Conservation (phyloP, 1,140 invertebrate species). For the Cryptotermes secundus region DNA sequence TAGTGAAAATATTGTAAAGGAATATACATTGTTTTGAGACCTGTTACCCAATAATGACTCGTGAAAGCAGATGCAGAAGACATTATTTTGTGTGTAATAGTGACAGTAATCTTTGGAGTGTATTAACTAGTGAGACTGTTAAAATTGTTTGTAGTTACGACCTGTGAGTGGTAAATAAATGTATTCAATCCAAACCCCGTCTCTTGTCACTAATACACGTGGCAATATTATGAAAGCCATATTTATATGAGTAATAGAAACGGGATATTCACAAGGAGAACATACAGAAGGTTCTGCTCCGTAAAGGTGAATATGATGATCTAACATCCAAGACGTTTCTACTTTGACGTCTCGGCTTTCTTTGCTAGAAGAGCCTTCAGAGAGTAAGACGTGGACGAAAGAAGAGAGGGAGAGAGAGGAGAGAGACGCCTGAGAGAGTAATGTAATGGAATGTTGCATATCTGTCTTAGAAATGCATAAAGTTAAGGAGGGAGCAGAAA, state of each 20-base stretch:
- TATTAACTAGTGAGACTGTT: too few species aligned
- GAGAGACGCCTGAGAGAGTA: not conserved
- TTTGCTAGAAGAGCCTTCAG: not conserved
- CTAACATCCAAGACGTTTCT: not conserved
- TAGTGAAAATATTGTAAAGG: too few species aligned
- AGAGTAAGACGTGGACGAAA: not conserved
- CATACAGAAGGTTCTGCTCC: not conserved
- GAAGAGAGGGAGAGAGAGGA: not conserved
- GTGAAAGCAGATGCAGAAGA: too few species aligned
- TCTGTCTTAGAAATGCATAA: constrained; percentile 19
- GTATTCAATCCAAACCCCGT: too few species aligned
- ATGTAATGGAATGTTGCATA: constrained; percentile 19
- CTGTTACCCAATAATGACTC: too few species aligned
- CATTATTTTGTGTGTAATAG: too few species aligned
- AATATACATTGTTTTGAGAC: too few species aligned
- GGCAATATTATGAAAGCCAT: too few species aligned
- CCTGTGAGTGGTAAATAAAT: too few species aligned
- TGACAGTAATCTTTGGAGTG: too few species aligned
- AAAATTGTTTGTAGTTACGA: too few species aligned
- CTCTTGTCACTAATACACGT: too few species aligned
- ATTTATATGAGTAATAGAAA: not conserved
- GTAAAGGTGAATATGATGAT: not conserved
- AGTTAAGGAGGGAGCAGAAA: not conserved
- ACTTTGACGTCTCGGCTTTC: not conserved
- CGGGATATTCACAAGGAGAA: not conserved